Percentiles rank a stretch among this genome's conserved stretches.
Conservation (phyloP, 2,888 invertebrate genomes). For the Anarsia innoxiella region DNA sequence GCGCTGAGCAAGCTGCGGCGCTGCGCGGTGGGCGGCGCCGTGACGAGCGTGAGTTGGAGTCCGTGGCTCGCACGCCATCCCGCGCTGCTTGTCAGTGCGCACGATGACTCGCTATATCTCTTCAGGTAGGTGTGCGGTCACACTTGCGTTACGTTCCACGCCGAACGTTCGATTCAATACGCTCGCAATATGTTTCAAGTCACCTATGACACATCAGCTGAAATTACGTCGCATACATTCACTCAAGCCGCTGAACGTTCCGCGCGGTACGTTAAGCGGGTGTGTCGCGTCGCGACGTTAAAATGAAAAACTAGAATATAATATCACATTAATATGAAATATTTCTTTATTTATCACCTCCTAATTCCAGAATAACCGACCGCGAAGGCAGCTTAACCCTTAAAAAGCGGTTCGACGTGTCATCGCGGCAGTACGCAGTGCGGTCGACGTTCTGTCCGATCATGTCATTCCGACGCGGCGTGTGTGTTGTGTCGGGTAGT, state of each 20-base stretch:
- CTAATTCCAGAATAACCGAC: conserved; percentile 74
- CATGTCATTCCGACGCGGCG: conserved; percentile 88
- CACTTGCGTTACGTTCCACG: too few species aligned
- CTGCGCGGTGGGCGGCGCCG: conserved; percentile 77
- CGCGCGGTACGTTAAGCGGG: too few species aligned
- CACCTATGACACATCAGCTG: too few species aligned
- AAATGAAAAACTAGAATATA: too few species aligned
- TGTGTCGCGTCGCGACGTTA: too few species aligned
- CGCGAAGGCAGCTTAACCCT: conserved; percentile 79
- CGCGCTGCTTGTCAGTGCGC: conserved; percentile 84
- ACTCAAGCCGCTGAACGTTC: too few species aligned
- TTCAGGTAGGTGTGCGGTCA: conserved; percentile 67
- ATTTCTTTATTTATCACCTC: too few species aligned
- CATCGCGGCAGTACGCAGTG: conserved; percentile 76
- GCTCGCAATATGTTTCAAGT: too few species aligned
- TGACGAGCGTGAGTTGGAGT: conserved; percentile 85
- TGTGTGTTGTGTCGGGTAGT: conserved; percentile 86
- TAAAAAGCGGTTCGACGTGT: conserved; percentile 79
- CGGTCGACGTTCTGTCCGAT: conserved; percentile 89
- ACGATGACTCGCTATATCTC: conserved; percentile 83
- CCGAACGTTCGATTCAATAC: too few species aligned
- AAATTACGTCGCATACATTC: too few species aligned
- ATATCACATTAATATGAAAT: too few species aligned
- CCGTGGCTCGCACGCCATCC: conserved; percentile 90
- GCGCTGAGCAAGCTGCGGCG: conserved; percentile 80